These are phyloP conservation scores for Larimichthys crocea DNA, from an alignment of 2,113 vertebrate species.

Conservation along the genomic window DNA sequence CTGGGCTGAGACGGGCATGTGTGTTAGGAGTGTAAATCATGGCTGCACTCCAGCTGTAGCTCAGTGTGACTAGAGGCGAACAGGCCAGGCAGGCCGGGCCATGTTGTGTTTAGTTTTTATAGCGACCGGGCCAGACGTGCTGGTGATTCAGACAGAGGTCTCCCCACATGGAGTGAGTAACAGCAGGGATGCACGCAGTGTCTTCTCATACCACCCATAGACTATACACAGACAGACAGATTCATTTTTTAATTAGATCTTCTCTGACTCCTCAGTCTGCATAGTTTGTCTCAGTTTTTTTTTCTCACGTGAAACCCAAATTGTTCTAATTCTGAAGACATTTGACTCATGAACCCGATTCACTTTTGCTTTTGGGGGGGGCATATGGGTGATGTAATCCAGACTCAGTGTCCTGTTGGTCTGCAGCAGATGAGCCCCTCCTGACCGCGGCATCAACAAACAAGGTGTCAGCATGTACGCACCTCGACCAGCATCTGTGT, in stretches of 20 bases:
- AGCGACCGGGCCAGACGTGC: slow-evolving; percentile 42
- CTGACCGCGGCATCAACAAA: slow-evolving; percentile 25
- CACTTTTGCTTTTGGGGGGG: neutral
- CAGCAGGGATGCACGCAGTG: slow-evolving; percentile 5
- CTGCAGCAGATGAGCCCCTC: slow-evolving; percentile 18
- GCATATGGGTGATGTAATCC: neutral
- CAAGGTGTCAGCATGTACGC: slow-evolving; percentile 32
- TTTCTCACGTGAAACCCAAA: neutral
- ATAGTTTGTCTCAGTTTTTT: slow-evolving; percentile 26
- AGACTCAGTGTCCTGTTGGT: neutral
- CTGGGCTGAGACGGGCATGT: slow-evolving; percentile 2
- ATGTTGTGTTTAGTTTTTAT: slow-evolving; percentile 56
- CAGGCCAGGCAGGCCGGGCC: slow-evolving; percentile 54
- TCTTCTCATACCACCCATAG: slow-evolving; percentile 35
- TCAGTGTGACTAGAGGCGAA: slow-evolving; percentile 9
- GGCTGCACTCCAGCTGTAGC: slow-evolving; percentile 63
- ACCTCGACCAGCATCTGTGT: slow-evolving; percentile 44
- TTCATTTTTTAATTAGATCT: slow-evolving; percentile 17
- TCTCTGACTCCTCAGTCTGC: slow-evolving; percentile 54
- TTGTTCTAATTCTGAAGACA: neutral
- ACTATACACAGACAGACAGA: slow-evolving; percentile 54
- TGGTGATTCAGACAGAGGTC: slow-evolving; percentile 72
- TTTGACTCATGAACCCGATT: neutral
- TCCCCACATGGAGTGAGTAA: slow-evolving; percentile 64
- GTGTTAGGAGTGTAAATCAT: slow-evolving; percentile 52